Percentiles rank a stretch among this genome's conserved stretches.
phyloP scores from a whole-genome alignment of 23 tunicate genomes.

The Ascidia mentula region DNA sequence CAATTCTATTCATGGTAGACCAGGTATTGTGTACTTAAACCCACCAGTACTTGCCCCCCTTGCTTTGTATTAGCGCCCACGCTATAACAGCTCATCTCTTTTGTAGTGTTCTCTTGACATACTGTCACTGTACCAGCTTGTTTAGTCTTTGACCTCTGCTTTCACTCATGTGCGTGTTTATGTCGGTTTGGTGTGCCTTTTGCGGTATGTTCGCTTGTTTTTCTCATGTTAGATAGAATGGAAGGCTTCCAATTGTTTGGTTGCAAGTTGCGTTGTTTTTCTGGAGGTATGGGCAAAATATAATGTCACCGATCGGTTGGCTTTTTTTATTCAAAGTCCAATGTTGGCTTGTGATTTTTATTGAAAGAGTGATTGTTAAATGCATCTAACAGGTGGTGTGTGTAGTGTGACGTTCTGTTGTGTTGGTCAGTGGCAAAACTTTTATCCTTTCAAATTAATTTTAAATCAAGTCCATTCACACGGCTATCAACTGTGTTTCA shows the following conservation, averaged over 20 bases:
- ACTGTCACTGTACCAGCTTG: neutral
- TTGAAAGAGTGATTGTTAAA: too few relatives aligned
- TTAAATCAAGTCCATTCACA: too few relatives aligned
- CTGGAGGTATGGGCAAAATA: slow-evolving; percentile 9
- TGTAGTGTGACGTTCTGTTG: too few relatives aligned
- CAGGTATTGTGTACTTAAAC: too few relatives aligned
- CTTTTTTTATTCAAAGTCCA: too few relatives aligned
- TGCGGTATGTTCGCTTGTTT: neutral
- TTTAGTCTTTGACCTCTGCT: neutral
- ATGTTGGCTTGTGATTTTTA: too few relatives aligned
- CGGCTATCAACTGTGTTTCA: too few relatives aligned
- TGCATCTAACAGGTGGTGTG: too few relatives aligned
- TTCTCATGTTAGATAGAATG: neutral
- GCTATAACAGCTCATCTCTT: neutral
- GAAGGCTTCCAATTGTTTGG: neutral
- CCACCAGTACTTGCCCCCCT: neutral
- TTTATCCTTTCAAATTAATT: too few relatives aligned
- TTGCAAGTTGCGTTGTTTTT: neutral
- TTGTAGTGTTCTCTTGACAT: neutral
- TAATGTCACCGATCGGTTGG: neutral
- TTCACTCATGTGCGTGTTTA: neutral
- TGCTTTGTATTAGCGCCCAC: neutral
- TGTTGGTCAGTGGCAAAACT: too few relatives aligned
- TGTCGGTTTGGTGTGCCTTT: slow-evolving; percentile 5
- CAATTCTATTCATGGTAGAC: too few relatives aligned